Evolutionary conservation across 2,113 vertebrate species (phyloP).

Genomic region (Larimichthys polyactis): DNA sequence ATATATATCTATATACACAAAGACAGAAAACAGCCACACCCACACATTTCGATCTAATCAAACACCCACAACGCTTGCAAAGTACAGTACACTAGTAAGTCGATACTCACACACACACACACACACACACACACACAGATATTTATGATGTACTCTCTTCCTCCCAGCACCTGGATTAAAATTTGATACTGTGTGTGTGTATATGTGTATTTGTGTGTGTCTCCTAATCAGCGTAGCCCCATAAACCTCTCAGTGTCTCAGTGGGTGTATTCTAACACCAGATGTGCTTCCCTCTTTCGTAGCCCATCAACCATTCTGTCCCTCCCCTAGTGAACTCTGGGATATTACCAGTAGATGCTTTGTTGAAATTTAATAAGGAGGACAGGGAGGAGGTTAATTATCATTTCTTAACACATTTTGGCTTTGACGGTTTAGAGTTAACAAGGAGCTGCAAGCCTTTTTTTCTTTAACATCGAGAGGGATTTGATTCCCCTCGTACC

Average conservation of each 20-base stretch:
- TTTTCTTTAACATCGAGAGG: neutral
- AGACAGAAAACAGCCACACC: neutral
- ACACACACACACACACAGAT: slow-evolving; percentile 15
- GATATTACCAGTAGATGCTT: slow-evolving; percentile 53
- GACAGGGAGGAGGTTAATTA: slow-evolving; percentile 67
- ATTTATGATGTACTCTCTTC: slow-evolving; percentile 54
- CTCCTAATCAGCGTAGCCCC: slow-evolving; percentile 63
- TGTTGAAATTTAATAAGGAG: slow-evolving; percentile 65
- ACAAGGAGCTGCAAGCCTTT: slow-evolving; percentile 4
- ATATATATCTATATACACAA: neutral
- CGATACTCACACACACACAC: slow-evolving; percentile 4
- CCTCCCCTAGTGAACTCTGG: slow-evolving; percentile 63
- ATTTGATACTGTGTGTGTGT: slow-evolving; percentile 25
- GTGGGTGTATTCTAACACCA: slow-evolving; percentile 70
- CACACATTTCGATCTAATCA: slow-evolving; percentile 43
- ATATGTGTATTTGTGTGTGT: slow-evolving; percentile 29
- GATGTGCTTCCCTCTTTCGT: slow-evolving; percentile 65
- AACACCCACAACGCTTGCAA: slow-evolving; percentile 22
- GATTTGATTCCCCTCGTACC: slow-evolving; percentile 1
- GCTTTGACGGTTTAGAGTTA: slow-evolving; percentile 18
- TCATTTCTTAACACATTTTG: slow-evolving; percentile 50
- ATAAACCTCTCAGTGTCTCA: slow-evolving; percentile 72
- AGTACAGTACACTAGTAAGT: slow-evolving; percentile 10
- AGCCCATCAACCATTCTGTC: slow-evolving; percentile 58
- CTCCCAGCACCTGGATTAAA: slow-evolving; percentile 42